Conservation (phyloP, 2,113 vertebrate species). For the Corythaixoides concolor region DNA sequence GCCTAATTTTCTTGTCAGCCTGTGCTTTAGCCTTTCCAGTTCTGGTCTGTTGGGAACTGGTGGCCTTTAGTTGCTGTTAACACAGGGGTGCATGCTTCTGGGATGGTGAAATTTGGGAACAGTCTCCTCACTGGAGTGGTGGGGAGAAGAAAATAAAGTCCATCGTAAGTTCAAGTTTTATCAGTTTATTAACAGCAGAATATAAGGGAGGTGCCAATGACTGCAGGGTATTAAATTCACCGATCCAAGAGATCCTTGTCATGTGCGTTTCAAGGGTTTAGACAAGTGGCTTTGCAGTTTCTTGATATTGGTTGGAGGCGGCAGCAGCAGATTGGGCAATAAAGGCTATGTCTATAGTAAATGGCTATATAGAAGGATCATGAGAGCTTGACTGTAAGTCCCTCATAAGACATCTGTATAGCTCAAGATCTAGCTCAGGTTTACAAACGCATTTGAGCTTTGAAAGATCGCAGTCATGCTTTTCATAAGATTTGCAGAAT, state of each 20-base stretch:
- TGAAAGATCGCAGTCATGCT: neutral
- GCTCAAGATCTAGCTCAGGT: neutral
- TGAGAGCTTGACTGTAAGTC: neutral
- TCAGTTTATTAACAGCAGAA: neutral
- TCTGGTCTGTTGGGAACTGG: neutral
- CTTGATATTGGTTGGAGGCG: neutral
- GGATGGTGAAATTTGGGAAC: neutral
- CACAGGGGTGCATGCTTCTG: fast-evolving
- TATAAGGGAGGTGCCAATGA: neutral
- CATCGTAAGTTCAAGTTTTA: neutral
- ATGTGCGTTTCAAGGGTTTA: neutral
- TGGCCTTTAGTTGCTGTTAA: neutral
- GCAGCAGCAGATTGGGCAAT: neutral
- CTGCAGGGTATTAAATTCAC: neutral
- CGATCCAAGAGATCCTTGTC: neutral
- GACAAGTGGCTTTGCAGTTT: neutral
- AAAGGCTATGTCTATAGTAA: neutral
- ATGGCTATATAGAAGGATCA: neutral
- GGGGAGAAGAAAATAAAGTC: neutral
- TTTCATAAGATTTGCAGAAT: neutral
- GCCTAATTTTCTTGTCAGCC: neutral
- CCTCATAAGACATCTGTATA: neutral
- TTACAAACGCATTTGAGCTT: neutral
- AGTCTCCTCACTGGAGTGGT: neutral
- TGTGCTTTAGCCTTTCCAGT: neutral